Base-by-base conservation (phyloP, 2,113 vertebrate species). In the Sinosuthora webbiana region DNA sequence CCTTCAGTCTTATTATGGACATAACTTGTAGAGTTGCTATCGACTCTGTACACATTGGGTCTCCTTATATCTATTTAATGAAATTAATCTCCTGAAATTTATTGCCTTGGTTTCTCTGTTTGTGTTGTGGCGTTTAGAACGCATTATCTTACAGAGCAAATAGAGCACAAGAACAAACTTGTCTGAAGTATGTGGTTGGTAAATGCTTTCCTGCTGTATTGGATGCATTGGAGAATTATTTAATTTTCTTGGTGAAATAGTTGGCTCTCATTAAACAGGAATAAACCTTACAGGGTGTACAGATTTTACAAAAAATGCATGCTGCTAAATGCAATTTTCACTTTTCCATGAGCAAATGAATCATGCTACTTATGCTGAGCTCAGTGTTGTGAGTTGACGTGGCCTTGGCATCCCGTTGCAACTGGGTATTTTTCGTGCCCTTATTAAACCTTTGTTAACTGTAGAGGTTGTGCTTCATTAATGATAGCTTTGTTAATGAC, bases 121-220 rank as follows among this genome's bases (percentile, higher is more conserved):
- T 91, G 60, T 76, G 23, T 87, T 87, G 85, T 91, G 67, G 41
- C 39, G 17, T 86, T 84, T 59, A 56, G 49, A 75, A 41, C 11
- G 10, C 24, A 30, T 59, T 50, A 50, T 67, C 22, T 81, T 64
- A 52, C 59, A 68, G 33, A n/a, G 70, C 75, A 92, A 84, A 89
- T 83, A 90, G 7, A 89, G 68, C 37, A 55, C 83, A 93, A 76
- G 93, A 95, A 41, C 76, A 64, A 87, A 92, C 88, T 93, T 79
- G 86, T 67, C 42, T 21, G 5, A 84, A 92, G 37, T 71, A 78
- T 83, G 79, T 62, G 39, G 27, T 37, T 2, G 5, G 79, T 55
- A 90, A 92, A 53, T 52, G 44, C 11, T 37, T 83, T 52, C 63
- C 45, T 76, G 10, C 10, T 59, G 9, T 18, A 10, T 69, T 86